Evolutionary conservation across 2,113 vertebrate genomes (phyloP).

Genomic region (Perccottus glenii): DNA sequence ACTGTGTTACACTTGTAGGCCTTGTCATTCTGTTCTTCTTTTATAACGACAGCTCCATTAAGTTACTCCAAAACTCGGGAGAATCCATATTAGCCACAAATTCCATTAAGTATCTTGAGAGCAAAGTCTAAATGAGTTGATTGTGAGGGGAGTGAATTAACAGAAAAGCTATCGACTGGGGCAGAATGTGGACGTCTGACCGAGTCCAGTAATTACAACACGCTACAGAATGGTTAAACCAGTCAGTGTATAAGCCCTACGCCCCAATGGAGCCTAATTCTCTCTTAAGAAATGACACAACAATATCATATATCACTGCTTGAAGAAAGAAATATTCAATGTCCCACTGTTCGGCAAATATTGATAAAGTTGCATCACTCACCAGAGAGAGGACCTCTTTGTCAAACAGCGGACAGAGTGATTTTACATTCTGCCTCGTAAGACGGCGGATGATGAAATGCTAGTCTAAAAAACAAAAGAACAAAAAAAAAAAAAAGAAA

Average conservation of each 20-base stretch:
- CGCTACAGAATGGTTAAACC: conserved; percentile 12
- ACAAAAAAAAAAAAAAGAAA: no score
- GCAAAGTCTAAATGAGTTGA: conserved; percentile 44
- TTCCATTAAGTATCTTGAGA: conserved; percentile 37
- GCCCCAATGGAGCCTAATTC: conserved; percentile 28
- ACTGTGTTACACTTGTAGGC: not conserved
- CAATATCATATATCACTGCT: conserved; percentile 54
- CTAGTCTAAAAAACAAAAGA: conserved; percentile 53
- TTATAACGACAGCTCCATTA: conserved; percentile 5
- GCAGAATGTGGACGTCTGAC: conserved; percentile 35
- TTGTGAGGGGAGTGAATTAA: conserved; percentile 49
- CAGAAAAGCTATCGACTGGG: conserved; percentile 49
- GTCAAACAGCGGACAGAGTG: conserved; percentile 50
- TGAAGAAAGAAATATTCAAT: conserved; percentile 22
- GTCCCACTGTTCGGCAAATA: conserved; percentile 57
- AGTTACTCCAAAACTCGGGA: not conserved
- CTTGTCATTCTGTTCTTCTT: not conserved
- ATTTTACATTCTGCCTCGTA: conserved; percentile 47
- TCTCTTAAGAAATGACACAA: conserved; percentile 51
- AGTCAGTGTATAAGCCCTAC: conserved; percentile 8
- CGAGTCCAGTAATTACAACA: conserved; percentile 46
- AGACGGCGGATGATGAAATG: conserved; percentile 69
- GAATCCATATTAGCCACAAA: conserved; percentile 20
- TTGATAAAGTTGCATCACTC: conserved; percentile 67
- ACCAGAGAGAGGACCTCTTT: conserved; percentile 50